phyloP scores from a whole-genome alignment of 1,140 invertebrate species.

The Condylostylus longicornis region DNA sequence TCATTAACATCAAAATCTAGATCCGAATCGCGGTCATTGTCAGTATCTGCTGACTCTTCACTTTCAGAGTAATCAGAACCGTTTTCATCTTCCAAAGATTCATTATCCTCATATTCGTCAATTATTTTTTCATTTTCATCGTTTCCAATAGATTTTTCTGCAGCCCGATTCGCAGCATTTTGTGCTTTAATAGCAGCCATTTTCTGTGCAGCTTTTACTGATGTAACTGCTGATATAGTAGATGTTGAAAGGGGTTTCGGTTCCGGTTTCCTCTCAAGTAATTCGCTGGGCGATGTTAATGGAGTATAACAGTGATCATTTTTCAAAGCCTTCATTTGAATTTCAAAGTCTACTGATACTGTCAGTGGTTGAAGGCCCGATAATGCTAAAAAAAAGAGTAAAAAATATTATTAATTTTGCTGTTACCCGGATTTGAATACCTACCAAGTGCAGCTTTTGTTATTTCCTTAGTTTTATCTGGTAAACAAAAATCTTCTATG shows the following conservation, averaged over 20 bases:
- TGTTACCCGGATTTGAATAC: not conserved
- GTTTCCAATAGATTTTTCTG: not conserved
- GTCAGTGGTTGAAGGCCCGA: slow-evolving; percentile 22
- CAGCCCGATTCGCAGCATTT: not conserved
- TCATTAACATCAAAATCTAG: slow-evolving; percentile 27
- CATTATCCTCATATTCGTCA: slow-evolving; percentile 9
- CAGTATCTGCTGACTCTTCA: slow-evolving; percentile 19
- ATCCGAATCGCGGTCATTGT: slow-evolving; percentile 30
- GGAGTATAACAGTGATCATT: slow-evolving; percentile 54
- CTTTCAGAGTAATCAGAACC: slow-evolving; percentile 15
- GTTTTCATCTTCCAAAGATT: slow-evolving; percentile 19
- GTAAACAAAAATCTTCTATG: slow-evolving; percentile 26
- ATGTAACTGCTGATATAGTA: slow-evolving; percentile 2
- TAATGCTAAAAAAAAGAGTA: slow-evolving; percentile 23
- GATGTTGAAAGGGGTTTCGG: slow-evolving; percentile 15
- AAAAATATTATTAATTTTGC: not conserved
- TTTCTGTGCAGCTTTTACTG: slow-evolving; percentile 4
- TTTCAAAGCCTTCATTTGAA: slow-evolving; percentile 33
- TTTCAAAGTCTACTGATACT: slow-evolving; percentile 20
- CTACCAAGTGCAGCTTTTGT: slow-evolving; percentile 29
- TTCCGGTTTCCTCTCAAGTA: slow-evolving; percentile 12
- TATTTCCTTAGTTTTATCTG: slow-evolving; percentile 21
- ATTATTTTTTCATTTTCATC: not conserved
- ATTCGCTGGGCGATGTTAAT: slow-evolving; percentile 35
- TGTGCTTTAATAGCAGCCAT: not conserved